Conservation (phyloP, 2,797 vertebrate genomes). For the Masticophis lateralis region DNA sequence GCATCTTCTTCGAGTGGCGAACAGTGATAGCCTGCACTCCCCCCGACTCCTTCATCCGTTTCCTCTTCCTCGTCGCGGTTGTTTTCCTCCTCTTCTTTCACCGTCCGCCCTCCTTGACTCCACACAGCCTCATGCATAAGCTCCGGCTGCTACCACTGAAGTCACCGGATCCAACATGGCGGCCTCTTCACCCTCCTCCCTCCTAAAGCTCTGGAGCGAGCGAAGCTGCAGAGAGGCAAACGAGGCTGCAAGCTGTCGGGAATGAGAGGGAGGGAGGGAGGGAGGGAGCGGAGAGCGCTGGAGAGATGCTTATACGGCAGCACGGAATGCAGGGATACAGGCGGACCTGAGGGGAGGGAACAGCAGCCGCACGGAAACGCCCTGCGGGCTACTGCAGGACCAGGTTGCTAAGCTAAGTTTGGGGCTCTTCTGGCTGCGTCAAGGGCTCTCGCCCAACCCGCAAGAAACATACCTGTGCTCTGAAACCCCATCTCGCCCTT, state of each 20-base stretch:
- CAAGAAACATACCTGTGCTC: not conserved
- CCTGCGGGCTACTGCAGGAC: slow-evolving; percentile 1
- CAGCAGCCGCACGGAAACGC: not conserved
- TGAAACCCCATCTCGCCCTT: not conserved
- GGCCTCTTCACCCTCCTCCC: slow-evolving; percentile 33
- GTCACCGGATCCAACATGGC: slow-evolving; percentile 68
- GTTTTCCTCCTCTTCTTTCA: slow-evolving; percentile 47
- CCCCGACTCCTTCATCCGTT: slow-evolving; percentile 49
- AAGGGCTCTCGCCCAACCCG: not conserved
- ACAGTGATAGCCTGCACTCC: slow-evolving; percentile 33
- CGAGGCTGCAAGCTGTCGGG: slow-evolving; percentile 35
- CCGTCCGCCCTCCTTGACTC: slow-evolving; percentile 3
- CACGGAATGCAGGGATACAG: slow-evolving; percentile 69
- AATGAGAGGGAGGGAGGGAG: slow-evolving; percentile 40
- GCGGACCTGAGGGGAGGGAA: slow-evolving; percentile 52
- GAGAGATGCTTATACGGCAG: slow-evolving; percentile 29
- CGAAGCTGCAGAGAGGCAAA: slow-evolving; percentile 42
- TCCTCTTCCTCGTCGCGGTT: slow-evolving; percentile 49
- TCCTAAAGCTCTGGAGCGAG: slow-evolving; percentile 27
- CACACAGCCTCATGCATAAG: slow-evolving; percentile 35
- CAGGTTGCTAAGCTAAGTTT: slow-evolving; percentile 9
- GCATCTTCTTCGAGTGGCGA: slow-evolving; percentile 60
- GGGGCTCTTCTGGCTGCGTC: not conserved
- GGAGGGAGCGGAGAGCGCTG: not conserved
- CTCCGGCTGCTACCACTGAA: slow-evolving; percentile 24